These are phyloP conservation scores for Styela plicata DNA, from an alignment of 23 tunicate genomes.

Conservation along the genomic window DNA sequence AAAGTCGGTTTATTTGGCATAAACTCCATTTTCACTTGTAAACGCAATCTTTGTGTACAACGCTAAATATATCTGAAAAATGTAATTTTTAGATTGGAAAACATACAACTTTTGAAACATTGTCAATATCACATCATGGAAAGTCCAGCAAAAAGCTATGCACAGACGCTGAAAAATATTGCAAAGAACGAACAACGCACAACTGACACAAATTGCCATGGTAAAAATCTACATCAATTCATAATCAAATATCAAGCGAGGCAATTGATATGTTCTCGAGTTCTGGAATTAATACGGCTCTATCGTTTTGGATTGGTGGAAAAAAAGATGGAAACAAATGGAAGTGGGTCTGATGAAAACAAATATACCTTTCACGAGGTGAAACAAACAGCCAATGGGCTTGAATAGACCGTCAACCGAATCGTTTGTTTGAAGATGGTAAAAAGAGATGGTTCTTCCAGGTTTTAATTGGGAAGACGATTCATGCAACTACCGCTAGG, in stretches of 20 bases:
- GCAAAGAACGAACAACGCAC: not conserved
- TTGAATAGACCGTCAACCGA: not conserved
- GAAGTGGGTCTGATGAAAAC: slow-evolving; percentile 2
- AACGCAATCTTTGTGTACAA: too few species aligned
- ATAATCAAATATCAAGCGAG: not conserved
- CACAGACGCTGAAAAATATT: not conserved
- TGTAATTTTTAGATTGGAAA: too few species aligned
- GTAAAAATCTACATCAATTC: not conserved
- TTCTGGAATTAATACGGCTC: not conserved
- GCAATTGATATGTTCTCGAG: not conserved
- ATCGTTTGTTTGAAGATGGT: not conserved
- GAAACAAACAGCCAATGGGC: not conserved
- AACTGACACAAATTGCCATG: slow-evolving; percentile 2
- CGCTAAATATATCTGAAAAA: too few species aligned
- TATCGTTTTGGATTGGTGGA: slow-evolving; percentile 14
- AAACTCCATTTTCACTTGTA: too few species aligned
- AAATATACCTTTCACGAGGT: not conserved
- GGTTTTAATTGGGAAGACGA: not conserved
- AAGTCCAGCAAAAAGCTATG: not conserved
- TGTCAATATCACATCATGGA: not conserved
- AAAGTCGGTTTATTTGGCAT: too few species aligned
- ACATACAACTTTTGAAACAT: not conserved
- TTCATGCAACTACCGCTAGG: not conserved
- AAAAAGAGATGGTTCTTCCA: not conserved
- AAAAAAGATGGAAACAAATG: not conserved